A percentile compares a stretch with the other conserved stretches of the same genome.
Evolutionary conservation across 2,888 invertebrate species (phyloP).

Genomic region (Trachelus troglodyta): DNA sequence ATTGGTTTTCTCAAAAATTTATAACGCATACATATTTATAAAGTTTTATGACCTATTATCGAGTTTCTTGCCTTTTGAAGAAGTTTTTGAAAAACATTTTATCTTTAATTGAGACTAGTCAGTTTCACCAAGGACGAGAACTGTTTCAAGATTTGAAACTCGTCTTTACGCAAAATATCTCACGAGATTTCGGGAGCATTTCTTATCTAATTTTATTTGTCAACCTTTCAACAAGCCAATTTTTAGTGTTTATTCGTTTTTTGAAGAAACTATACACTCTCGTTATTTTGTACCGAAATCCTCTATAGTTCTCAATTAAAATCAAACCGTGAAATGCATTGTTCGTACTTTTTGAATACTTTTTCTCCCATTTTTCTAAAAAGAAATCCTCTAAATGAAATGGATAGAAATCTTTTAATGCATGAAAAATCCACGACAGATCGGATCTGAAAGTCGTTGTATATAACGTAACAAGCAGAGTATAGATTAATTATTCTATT

Average conservation of each 20-base stretch:
- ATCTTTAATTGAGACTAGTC: not conserved
- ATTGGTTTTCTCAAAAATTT: not conserved
- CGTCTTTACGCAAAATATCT: not conserved
- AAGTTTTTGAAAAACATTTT: not conserved
- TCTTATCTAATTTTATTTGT: not conserved
- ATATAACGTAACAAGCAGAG: conserved; percentile 40
- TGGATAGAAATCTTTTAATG: not conserved
- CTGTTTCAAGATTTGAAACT: not conserved
- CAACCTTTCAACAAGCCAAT: not conserved
- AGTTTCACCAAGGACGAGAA: not conserved
- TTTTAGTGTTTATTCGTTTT: not conserved
- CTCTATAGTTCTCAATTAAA: not conserved
- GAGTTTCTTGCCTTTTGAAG: not conserved
- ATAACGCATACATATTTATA: not conserved
- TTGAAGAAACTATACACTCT: not conserved
- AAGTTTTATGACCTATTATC: not conserved
- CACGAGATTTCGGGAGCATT: not conserved
- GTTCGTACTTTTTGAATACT: not conserved
- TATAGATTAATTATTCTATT: conserved; percentile 41
- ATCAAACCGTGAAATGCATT: not conserved
- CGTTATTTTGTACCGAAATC: not conserved
- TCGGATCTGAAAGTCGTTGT: conserved; percentile 29
- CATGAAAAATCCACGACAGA: not conserved
- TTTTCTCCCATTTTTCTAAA: not conserved
- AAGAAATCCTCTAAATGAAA: not conserved